Conservation (phyloP, 2,797 vertebrate genomes). For the Gila robusta region DNA sequence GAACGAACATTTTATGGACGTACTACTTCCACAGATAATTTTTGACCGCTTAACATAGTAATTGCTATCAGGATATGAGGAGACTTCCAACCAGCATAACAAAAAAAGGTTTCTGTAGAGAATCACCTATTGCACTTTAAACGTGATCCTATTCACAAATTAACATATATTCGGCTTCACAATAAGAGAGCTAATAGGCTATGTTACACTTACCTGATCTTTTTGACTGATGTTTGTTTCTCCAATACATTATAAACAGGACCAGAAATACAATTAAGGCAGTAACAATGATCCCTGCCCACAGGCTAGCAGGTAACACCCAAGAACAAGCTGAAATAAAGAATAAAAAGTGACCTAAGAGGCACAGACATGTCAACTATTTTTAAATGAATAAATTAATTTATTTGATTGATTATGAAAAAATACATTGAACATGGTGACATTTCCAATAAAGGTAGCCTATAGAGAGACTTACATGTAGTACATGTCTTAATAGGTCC, state of each 20-base stretch:
- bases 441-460: not conserved
- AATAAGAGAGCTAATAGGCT: not conserved
- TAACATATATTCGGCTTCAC: too few species aligned
- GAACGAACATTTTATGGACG: too few species aligned
- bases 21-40: too few species aligned
- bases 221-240: slow-evolving; percentile 61
- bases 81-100: too few species aligned
- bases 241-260: slow-evolving; percentile 63
- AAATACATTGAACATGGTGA: not conserved
- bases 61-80: too few species aligned
- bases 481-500: not conserved
- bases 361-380: not conserved
- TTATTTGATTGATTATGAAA: not conserved
- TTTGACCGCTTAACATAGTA: too few species aligned
- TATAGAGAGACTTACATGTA: not conserved
- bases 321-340: slow-evolving; percentile 69
- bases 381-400: not conserved
- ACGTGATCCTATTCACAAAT: too few species aligned
- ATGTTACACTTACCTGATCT: slow-evolving; percentile 63
- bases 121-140: too few species aligned
- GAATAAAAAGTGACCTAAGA: not conserved
- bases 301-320: slow-evolving; percentile 73
- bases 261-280: slow-evolving; percentile 56
- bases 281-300: slow-evolving; percentile 73
- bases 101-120: accelerated